Percentiles rank a stretch among this genome's conserved stretches.
Conservation (phyloP, 1,140 invertebrate species). For the Drosophila prosaltans region DNA sequence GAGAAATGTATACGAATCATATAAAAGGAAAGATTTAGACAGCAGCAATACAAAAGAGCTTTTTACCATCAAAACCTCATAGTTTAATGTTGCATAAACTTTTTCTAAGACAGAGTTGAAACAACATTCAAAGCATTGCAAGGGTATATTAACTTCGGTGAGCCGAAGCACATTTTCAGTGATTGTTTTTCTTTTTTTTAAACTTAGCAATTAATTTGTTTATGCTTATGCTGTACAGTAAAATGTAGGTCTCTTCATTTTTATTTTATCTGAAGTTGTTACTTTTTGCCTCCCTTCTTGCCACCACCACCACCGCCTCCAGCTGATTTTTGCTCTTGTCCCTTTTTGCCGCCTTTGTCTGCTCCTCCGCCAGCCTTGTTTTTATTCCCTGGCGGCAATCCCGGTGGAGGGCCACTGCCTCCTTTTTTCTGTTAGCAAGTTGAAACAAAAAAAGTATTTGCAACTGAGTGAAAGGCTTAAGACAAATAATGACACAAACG, state of each 20-base stretch:
- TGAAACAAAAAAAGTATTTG: slow-evolving; percentile 45
- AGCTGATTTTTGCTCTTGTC: slow-evolving; percentile 68
- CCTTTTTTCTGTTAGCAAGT: slow-evolving; percentile 73
- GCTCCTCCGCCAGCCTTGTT: slow-evolving; percentile 56
- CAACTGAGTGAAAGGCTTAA: slow-evolving; percentile 29
- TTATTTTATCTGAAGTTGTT: slow-evolving; percentile 49
- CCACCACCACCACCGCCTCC: slow-evolving; percentile 54
- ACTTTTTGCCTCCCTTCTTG: slow-evolving; percentile 79
- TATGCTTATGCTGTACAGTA: slow-evolving; percentile 34
- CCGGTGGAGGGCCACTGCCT: slow-evolving; percentile 39
- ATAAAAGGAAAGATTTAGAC: no score
- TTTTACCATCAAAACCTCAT: no score
- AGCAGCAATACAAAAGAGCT: no score
- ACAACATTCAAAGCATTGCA: background rate
- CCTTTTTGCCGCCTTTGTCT: slow-evolving; percentile 77
- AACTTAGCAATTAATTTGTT: slow-evolving; percentile 35
- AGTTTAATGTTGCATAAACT: no score
- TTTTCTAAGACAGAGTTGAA: background rate
- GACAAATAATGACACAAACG: slow-evolving; percentile 37
- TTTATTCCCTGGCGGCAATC: slow-evolving; percentile 56
- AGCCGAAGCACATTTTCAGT: background rate
- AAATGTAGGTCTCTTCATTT: slow-evolving; percentile 54
- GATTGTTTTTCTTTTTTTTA: background rate
- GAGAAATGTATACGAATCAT: no score
- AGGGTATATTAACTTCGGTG: background rate